Conservation (phyloP, 2,797 vertebrate species). For the Phataginus tricuspis region DNA sequence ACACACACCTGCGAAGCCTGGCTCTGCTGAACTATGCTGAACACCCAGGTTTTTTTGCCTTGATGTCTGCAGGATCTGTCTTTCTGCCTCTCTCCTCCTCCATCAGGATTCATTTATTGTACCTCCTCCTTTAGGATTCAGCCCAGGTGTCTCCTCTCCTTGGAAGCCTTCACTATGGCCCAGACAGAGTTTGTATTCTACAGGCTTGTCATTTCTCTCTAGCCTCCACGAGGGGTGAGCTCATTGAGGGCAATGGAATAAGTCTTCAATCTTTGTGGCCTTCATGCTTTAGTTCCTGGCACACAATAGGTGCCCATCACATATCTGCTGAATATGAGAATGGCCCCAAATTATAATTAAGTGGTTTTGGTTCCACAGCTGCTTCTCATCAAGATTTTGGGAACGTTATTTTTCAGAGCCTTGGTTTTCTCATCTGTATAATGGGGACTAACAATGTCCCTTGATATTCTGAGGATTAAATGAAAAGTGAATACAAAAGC, state of each 20-base stretch:
- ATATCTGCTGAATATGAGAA: background rate
- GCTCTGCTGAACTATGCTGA: background rate
- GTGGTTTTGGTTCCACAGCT: background rate
- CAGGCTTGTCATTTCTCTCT: background rate
- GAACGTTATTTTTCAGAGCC: background rate
- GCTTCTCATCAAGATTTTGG: background rate
- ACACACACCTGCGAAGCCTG: background rate
- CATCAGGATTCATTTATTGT: background rate
- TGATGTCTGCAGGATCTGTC: background rate
- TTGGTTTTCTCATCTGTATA: constrained; percentile 14
- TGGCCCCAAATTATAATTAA: background rate
- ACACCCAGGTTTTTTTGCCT: background rate
- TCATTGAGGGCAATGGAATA: background rate
- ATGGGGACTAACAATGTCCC: background rate
- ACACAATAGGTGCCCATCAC: background rate
- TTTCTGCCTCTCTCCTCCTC: background rate
- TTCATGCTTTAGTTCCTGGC: background rate
- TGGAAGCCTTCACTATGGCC: background rate
- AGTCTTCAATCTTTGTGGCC: background rate
- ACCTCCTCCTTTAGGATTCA: background rate
- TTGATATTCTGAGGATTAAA: background rate
- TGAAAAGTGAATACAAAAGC: background rate
- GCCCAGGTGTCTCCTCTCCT: background rate
- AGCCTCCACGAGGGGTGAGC: background rate
- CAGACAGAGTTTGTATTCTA: background rate